Conservation (phyloP, 2,888 invertebrate genomes). For the Polyommatus icarus region DNA sequence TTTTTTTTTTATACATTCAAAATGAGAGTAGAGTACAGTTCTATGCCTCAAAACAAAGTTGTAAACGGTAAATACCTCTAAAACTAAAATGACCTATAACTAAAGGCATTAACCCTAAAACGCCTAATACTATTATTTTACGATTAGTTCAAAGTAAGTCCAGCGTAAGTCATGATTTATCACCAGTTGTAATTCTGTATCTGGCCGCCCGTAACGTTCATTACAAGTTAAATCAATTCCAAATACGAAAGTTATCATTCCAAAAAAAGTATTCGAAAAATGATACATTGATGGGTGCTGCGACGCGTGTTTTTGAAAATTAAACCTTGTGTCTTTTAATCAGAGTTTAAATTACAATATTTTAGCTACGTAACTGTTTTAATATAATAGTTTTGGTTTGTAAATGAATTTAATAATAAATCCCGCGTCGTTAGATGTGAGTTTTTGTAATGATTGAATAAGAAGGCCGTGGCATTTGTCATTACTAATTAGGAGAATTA, state of each 20-base stretch:
- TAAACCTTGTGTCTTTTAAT: neutral
- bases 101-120: constrained; percentile 26
- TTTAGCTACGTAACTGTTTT: neutral
- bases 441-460: constrained; percentile 15
- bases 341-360: neutral
- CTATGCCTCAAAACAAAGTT: neutral
- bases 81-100: neutral
- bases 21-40: no score
- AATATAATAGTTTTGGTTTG: constrained; percentile 13
- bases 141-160: constrained; percentile 37
- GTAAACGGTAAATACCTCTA: neutral
- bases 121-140: constrained; percentile 33
- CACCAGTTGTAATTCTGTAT: constrained; percentile 40
- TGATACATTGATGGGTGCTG: constrained; percentile 30
- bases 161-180: constrained; percentile 41
- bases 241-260: constrained; percentile 40
- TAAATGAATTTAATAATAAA: constrained; percentile 20
- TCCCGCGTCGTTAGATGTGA: neutral
- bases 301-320: neutral
- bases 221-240: constrained; percentile 43
- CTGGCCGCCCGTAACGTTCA: constrained; percentile 38
- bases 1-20: no score
- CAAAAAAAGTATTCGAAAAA: constrained; percentile 35
- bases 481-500: constrained; percentile 15
- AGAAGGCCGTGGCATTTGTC: constrained; percentile 15